These are phyloP conservation scores for Drosophila barbarae DNA, from an alignment of 2,888 invertebrate genomes.

Conservation along the genomic window DNA sequence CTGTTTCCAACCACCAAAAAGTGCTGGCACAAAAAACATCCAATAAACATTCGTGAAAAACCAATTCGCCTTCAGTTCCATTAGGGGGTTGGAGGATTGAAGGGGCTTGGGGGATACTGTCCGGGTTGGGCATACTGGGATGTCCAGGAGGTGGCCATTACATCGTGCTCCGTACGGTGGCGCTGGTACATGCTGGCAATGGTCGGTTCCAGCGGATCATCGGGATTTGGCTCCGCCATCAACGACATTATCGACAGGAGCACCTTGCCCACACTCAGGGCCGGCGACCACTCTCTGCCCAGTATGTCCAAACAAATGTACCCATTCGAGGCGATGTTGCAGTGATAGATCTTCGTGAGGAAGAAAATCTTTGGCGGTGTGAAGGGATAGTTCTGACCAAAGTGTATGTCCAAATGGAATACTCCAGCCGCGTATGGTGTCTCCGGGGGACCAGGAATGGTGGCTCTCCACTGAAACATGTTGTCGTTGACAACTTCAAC, in stretches of 20 bases:
- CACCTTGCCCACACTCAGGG: slow-evolving; percentile 18
- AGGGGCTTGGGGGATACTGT: too few species aligned
- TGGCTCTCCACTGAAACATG: slow-evolving; percentile 26
- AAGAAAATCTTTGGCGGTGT: slow-evolving; percentile 19
- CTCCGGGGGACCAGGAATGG: slow-evolving; percentile 14
- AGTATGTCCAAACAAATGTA: slow-evolving; percentile 30
- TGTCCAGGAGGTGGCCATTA: slow-evolving; percentile 20
- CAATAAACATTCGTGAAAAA: slow-evolving; percentile 66
- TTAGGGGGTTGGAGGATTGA: background rate
- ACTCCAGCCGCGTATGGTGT: slow-evolving; percentile 25
- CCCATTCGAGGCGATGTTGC: slow-evolving; percentile 14
- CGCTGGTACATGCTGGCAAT: slow-evolving; percentile 7
- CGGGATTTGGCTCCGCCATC: slow-evolving; percentile 29
- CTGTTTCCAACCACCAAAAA: slow-evolving; percentile 76
- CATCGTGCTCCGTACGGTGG: slow-evolving; percentile 11
- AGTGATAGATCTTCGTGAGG: slow-evolving; percentile 27
- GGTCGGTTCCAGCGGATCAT: slow-evolving; percentile 15
- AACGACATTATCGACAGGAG: slow-evolving; percentile 26
- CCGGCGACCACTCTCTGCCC: slow-evolving; percentile 23
- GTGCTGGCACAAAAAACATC: slow-evolving; percentile 76
- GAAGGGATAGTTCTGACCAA: slow-evolving; percentile 17
- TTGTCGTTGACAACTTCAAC: slow-evolving; percentile 3
- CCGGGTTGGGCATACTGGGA: slow-evolving; percentile 9
- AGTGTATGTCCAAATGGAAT: slow-evolving; percentile 10
- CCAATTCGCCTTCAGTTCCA: slow-evolving; percentile 5